Evolutionary conservation across 1,140 invertebrate species (phyloP).

Genomic region (Brachionus rubens): DNA sequence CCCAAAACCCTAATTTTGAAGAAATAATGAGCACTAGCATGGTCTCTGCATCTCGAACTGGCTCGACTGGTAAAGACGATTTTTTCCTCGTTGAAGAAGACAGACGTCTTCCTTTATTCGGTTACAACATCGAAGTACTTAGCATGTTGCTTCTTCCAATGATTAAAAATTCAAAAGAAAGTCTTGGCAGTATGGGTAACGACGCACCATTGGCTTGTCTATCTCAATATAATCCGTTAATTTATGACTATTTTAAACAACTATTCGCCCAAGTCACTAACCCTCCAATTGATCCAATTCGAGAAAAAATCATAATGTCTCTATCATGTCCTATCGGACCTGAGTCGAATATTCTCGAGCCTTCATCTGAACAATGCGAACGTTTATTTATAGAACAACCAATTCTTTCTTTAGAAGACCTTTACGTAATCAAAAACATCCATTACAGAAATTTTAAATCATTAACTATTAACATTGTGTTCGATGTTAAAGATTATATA

Average conservation of each 20-base stretch:
- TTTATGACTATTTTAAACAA: constrained; percentile 98
- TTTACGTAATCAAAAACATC: constrained; percentile 79
- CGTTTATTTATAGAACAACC: constrained; percentile 89
- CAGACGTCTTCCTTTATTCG: constrained; percentile 80
- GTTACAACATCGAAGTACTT: constrained; percentile 91
- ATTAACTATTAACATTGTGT: constrained; percentile 50
- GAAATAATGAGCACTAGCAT: constrained; percentile 40
- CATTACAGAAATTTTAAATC: constrained; percentile 82
- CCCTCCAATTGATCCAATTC: constrained; percentile 98
- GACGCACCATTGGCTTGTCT: constrained; percentile 93
- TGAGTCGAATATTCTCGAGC: constrained; percentile 87
- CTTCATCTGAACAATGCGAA: constrained; percentile 81
- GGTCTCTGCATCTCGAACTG: constrained; percentile 64
- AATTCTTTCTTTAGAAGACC: constrained; percentile 83
- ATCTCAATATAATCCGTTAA: constrained; percentile 84
- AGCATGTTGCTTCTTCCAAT: constrained; percentile 89
- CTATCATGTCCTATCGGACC: constrained; percentile 69
- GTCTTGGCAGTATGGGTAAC: constrained; percentile 97
- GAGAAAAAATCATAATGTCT: constrained; percentile 81
- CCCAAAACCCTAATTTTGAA: constrained; percentile 30
- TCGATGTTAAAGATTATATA: constrained; percentile 70
- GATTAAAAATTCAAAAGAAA: constrained; percentile 95
- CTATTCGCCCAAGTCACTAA: constrained; percentile 95
- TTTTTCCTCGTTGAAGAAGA: constrained; percentile 64
- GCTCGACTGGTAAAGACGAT: constrained; percentile 62